Evolutionary conservation across 2,888 invertebrate species (phyloP), one percentile per base, ranked within the genome.

Genomic region (Heliconius aoede): DNA sequence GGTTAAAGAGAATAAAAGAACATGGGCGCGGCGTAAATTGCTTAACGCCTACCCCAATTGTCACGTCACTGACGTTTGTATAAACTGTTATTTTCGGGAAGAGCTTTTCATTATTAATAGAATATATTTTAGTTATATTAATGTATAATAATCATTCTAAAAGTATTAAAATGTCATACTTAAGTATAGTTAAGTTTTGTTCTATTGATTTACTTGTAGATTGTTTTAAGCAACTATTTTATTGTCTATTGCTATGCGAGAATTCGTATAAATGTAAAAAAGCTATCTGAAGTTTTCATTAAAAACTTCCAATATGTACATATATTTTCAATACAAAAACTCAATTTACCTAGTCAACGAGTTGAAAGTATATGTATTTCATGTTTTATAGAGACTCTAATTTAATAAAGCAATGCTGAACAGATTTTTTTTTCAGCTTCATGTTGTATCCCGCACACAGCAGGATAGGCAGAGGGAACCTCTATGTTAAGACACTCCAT

Each of bases 21-120:
- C 21, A 61, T 65, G 28, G 78, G 76, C 73, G 76, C 28, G 73
- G 64, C 64, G n/a, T 73, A 73, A 73, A 71, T 73, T 76, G 32
- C 65, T 76, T 76, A 73, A 76, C 76, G 71, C 73, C 71, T 40
- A 55, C 51, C 67, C 67, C 72, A 67, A 73, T 73, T 73, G 68
- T 73, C 67, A 51, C 51, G 76, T 65, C 72, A 72, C 36, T 72
- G 58, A 72, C 55, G 51, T 72, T 72, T 61, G 3, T 26, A 21
- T 7, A 67, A 60, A 46, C 21, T 21, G 36, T 71, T 32, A 74
- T 60, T 68, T 72, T 72, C 65, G 40, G 13, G 28, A 61, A 21
- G 5, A 36, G 9, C 8, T 61, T n/a, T 7, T 21, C n/a, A 36
- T 36, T 60, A 55, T n/a, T 69, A 28, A n/a, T 30, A 46, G n/a